phyloP scores from a whole-genome alignment of 1,140 invertebrate species.

The Drosophila ohnishii region DNA sequence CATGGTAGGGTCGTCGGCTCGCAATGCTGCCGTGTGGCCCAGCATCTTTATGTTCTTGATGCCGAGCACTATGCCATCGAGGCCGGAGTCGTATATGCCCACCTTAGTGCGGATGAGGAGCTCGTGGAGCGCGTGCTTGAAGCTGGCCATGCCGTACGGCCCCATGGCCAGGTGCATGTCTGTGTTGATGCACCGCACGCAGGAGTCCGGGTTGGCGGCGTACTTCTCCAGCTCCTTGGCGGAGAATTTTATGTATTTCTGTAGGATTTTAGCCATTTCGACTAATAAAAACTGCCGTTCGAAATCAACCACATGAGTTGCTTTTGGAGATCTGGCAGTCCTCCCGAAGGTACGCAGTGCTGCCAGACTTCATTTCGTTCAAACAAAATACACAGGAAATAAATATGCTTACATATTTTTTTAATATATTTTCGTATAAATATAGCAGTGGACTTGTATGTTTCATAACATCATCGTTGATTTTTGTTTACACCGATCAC shows the following conservation, averaged over 20 bases:
- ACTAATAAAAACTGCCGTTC: slow-evolving; percentile 9
- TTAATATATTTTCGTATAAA: too few relatives aligned
- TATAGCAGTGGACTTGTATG: too few relatives aligned
- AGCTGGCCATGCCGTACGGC: slow-evolving; percentile 84
- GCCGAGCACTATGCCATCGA: slow-evolving; percentile 85
- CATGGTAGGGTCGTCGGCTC: slow-evolving; percentile 84
- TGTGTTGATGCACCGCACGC: slow-evolving; percentile 83
- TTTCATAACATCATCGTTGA: too few relatives aligned
- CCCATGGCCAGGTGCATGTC: slow-evolving; percentile 84
- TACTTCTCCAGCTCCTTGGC: slow-evolving; percentile 71
- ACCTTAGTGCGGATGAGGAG: slow-evolving; percentile 82
- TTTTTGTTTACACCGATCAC: too few relatives aligned
- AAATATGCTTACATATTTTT: too few relatives aligned
- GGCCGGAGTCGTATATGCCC: slow-evolving; percentile 81
- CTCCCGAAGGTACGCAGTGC: background rate
- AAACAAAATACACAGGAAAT: background rate
- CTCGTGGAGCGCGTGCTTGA: slow-evolving; percentile 83
- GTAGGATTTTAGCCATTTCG: slow-evolving; percentile 74
- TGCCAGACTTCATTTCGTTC: background rate
- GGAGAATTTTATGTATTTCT: slow-evolving; percentile 78
- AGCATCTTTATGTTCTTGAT: slow-evolving; percentile 85
- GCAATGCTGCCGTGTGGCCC: slow-evolving; percentile 79
- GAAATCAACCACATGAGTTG: slow-evolving; percentile 59
- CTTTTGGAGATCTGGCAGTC: slow-evolving; percentile 17
- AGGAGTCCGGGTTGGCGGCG: slow-evolving; percentile 83